These are phyloP conservation scores for Tanytarsus gracilentus DNA, from an alignment of 2,888 invertebrate genomes.

Conservation along the genomic window DNA sequence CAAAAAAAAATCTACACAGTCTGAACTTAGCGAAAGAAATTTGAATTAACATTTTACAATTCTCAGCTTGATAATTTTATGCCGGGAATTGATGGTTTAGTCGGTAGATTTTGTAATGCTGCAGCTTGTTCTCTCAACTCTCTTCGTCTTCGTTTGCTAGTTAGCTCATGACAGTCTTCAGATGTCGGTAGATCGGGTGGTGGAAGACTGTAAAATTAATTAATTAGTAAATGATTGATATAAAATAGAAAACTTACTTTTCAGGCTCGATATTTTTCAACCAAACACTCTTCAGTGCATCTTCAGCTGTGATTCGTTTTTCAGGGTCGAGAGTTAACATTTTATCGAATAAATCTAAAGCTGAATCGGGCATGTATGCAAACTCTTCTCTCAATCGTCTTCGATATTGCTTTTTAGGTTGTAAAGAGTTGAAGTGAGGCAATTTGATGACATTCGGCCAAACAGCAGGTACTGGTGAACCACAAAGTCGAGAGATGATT, in stretches of 20 bases:
- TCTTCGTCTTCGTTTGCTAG: constrained; percentile 91
- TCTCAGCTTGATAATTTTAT: constrained; percentile 11
- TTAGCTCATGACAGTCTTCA: constrained; percentile 99
- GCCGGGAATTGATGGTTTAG: constrained; percentile 8
- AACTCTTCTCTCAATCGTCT: constrained; percentile 88
- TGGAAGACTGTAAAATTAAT: constrained; percentile 54
- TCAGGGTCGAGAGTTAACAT: constrained; percentile 96
- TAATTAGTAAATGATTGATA: constrained; percentile 21
- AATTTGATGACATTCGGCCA: constrained; percentile 95
- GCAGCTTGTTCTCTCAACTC: constrained; percentile 72
- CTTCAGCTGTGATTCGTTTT: constrained; percentile 85
- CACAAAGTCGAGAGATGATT: constrained; percentile 87
- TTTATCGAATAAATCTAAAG: constrained; percentile 83
- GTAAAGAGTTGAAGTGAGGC: constrained; percentile 83
- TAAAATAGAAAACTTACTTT: constrained; percentile 54
- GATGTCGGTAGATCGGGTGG: constrained; percentile 81
- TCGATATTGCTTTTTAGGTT: constrained; percentile 82
- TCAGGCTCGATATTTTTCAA: constrained; percentile 82
- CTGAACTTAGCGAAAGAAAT: no score
- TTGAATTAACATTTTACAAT: no score
- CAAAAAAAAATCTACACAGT: no score
- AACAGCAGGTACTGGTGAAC: constrained; percentile 89
- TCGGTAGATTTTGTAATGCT: constrained; percentile 30
- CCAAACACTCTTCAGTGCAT: constrained; percentile 88
- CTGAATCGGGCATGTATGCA: constrained; percentile 78